Percentiles rank a stretch among this genome's conserved stretches.
Evolutionary conservation across 2,888 invertebrate genomes (phyloP).

Genomic region (Callimorpha dominula): DNA sequence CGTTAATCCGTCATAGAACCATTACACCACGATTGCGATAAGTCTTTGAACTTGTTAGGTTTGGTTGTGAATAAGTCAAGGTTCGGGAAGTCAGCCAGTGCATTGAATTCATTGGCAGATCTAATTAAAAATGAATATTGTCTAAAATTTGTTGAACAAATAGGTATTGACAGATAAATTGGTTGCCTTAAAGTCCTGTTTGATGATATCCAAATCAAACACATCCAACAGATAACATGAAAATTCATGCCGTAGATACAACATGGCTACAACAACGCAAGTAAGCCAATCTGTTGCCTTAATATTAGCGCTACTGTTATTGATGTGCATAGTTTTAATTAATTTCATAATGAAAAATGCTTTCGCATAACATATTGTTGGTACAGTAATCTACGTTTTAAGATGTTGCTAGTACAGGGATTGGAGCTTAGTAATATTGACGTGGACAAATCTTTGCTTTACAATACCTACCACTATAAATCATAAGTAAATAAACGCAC

Average conservation of each 20-base stretch:
- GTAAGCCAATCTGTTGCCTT: conserved; percentile 2
- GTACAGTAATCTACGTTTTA: not conserved
- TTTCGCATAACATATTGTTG: conserved; percentile 2
- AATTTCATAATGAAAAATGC: conserved; percentile 8
- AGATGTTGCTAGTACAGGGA: conserved; percentile 2
- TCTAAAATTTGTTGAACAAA: no score
- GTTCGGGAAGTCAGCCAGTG: no score
- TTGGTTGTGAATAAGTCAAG: no score
- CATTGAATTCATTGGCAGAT: no score
- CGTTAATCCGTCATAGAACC: no score
- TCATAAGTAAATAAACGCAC: not conserved
- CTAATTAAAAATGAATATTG: no score
- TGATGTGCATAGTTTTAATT: conserved; percentile 17
- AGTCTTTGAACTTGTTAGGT: no score
- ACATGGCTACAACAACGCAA: not conserved
- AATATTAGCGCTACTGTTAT: not conserved
- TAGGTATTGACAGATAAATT: no score
- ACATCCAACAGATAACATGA: not conserved
- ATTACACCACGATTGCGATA: no score
- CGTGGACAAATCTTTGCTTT: not conserved
- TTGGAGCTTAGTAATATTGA: not conserved
- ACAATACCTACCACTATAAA: not conserved
- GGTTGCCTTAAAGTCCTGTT: no score
- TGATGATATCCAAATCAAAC: not conserved
- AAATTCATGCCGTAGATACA: conserved; percentile 6